These are phyloP conservation scores for Euclidia mi DNA, from an alignment of 2,888 invertebrate genomes.

Conservation along the genomic window DNA sequence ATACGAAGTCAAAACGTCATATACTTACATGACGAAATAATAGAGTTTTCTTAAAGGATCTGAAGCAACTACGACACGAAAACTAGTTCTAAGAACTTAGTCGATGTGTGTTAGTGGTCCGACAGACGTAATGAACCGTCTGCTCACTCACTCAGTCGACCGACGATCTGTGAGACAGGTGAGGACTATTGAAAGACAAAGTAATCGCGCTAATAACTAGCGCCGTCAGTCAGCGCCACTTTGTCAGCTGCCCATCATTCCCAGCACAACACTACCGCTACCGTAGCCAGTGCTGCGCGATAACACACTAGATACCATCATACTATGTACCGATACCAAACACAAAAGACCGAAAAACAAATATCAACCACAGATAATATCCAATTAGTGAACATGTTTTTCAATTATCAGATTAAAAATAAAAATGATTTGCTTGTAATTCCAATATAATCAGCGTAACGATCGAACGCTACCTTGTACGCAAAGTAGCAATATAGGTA, in stretches of 20 bases:
- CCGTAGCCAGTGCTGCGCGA: slow-evolving; percentile 28
- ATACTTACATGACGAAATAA: too few species aligned
- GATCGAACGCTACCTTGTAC: slow-evolving; percentile 22
- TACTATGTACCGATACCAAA: slow-evolving; percentile 39
- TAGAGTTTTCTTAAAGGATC: too few species aligned
- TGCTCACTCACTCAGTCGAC: too few species aligned
- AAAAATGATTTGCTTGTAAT: slow-evolving; percentile 56
- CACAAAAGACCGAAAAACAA: slow-evolving; percentile 16
- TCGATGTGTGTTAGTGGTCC: too few species aligned
- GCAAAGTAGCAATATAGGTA: slow-evolving; percentile 30
- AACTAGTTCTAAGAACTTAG: too few species aligned
- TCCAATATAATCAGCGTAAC: slow-evolving; percentile 34
- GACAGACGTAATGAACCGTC: too few species aligned
- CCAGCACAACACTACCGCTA: slow-evolving; percentile 21
- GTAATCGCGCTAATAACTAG: too few species aligned
- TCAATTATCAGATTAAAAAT: slow-evolving; percentile 47
- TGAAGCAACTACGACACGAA: too few species aligned
- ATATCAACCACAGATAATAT: slow-evolving; percentile 28
- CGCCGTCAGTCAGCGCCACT: too few species aligned
- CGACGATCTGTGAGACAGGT: neutral
- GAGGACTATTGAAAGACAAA: slow-evolving; percentile 32
- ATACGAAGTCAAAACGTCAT: too few species aligned
- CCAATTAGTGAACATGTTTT: slow-evolving; percentile 40
- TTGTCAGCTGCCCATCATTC: too few species aligned
- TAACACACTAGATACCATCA: slow-evolving; percentile 42